These are phyloP conservation scores for Spongia lamella DNA, from an alignment of 37 sponge, comb jelly and placozoan genomes.

Conservation along the genomic window DNA sequence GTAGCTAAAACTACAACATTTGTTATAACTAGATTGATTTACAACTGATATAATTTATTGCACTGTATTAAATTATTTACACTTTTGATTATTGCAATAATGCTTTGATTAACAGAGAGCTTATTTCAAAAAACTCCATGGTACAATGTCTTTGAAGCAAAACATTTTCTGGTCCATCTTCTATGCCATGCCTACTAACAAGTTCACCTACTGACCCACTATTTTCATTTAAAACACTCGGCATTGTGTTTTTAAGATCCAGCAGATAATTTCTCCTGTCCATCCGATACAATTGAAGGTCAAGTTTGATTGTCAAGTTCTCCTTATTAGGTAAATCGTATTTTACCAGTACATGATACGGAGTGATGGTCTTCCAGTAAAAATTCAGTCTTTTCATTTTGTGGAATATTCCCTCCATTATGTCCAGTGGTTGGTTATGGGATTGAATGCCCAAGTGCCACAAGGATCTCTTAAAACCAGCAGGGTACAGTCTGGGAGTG, in stretches of 20 bases:
- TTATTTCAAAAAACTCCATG: conserved; percentile 87
- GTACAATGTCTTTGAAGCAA: conserved; percentile 35
- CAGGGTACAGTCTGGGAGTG: too few relatives aligned
- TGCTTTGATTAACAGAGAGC: conserved; percentile 62
- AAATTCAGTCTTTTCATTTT: conserved; percentile 77
- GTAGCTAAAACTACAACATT: too few relatives aligned
- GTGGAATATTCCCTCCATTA: conserved; percentile 84
- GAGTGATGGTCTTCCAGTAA: conserved; percentile 81
- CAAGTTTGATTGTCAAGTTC: conserved; percentile 58
- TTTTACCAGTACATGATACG: conserved; percentile 65
- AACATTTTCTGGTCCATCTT: not conserved
- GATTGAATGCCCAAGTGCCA: conserved; percentile 92
- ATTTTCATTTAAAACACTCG: not conserved
- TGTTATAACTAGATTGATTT: too few relatives aligned
- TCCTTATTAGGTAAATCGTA: conserved; percentile 7
- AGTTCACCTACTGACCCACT: not conserved
- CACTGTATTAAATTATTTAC: too few relatives aligned
- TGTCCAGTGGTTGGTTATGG: conserved; percentile 87
- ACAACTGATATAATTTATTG: too few relatives aligned
- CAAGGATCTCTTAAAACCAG: conserved; percentile 64
- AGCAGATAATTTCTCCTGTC: conserved; percentile 77
- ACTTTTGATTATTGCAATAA: conserved; percentile 54
- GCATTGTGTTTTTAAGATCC: conserved; percentile 78
- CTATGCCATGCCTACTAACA: not conserved
- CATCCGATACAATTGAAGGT: conserved; percentile 85